Evolutionary conservation across 1,140 invertebrate genomes (phyloP), one percentile per base, ranked within the genome.

Genomic region (Leptoteleia sp.): DNA sequence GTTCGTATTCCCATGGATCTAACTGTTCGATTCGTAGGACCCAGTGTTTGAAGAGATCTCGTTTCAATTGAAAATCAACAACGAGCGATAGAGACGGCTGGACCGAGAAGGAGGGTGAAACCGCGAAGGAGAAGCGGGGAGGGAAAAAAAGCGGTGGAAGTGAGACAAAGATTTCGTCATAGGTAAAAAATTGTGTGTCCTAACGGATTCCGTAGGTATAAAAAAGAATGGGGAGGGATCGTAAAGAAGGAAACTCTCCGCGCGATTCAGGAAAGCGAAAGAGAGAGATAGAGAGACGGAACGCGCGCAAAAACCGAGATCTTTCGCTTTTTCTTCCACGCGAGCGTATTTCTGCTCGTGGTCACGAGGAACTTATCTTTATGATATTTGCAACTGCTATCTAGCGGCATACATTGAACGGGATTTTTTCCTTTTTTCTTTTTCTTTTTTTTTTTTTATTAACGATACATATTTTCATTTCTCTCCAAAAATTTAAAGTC

Each of bases 31-130:
- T 81, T 48, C 65, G 68, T 67, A 64, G 83, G 77, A 59, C 80
- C 80, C 76, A 81, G 73, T 88, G 84, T 89, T 89, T 88, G 86
- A 88, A 79, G 82, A 85, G 84, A 89, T 89, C 88, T 88, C 85
- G 83, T 89, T 89, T 88, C 88, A 88, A 88, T 89, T 86, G 85
- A 88, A 87, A 86, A 89, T 89, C 86, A 88, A 87, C 84, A 84
- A 78, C 71, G 55, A 76, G 31, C 48, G 61, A 81, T 48, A 42
- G 13, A 50, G 31, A 59, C 4, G 37, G 45, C n/a, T n/a, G 42
- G 52, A 78, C 55, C 42, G 17, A 70, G 43, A 54, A 27, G 43
- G 81, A 67, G 54, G 71, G 76, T 81, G 64, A 81, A 79, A 76
- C 70, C 79, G 61, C 65, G 67, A 70, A 35, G 38, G 37, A 70